Base-by-base conservation (phyloP, 2,888 invertebrate genomes). In the Phengaris arion region DNA sequence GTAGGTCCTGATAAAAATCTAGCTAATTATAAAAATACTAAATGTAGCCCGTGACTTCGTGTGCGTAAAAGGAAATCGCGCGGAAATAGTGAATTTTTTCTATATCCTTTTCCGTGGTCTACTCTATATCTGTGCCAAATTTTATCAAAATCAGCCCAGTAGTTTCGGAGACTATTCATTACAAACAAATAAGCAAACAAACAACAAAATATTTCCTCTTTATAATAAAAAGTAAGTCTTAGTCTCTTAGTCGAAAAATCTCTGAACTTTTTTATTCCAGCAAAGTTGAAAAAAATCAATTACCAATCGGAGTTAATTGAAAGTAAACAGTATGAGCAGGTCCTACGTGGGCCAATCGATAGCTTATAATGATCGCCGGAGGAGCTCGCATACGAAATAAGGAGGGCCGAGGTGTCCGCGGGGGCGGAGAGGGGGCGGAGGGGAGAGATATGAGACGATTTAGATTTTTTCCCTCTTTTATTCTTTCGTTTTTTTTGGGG, bases 311-410 rank as follows among this genome's bases (percentile, higher is more conserved):
- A 57, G 35, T 75, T 55, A 57, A 48, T 22, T 48, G 69, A 48
- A 86, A 88, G 87, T 90, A 89, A 88, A 87, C 35, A 35, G 35
- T 84, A 92, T 92, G 90, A 88, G 88, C 92, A 92, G 91, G 92
- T 92, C 90, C 86, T 88, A 90, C 90, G 88, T 89, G 88, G 89
- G 85, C 87, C 93, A 94, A 94, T 94, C 94, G 94, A 94, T 94
- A 94, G 89, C 92, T 93, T 92, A 92, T 94, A 94, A 94, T 94
- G 94, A 94, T 94, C 93, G 93, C 92, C 89, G 87, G 89, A 93
- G 93, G 91, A 93, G 89, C 93, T 93, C 92, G 94, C 93, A 94
- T 94, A 94, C 94, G 93, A 93, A 94, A 94, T 94, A 93, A 94
- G 94, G 92, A 92, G 92, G 94, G 91, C 87, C 86, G 89, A 91